phyloP scores from a whole-genome alignment of 2,797 vertebrate genomes.

The Fundulus diaphanus region DNA sequence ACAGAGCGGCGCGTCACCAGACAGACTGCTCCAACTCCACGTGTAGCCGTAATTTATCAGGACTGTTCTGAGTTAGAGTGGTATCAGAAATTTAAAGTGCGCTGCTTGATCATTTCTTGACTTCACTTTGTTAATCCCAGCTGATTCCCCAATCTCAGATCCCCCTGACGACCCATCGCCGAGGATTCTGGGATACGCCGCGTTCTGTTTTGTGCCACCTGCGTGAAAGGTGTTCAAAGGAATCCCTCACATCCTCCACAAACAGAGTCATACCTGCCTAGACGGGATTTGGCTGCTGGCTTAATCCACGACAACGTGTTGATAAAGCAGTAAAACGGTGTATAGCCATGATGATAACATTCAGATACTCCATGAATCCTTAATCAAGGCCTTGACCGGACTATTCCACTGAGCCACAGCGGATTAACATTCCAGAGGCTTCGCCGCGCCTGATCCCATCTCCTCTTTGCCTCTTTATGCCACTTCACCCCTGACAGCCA shows the following conservation, averaged over 20 bases:
- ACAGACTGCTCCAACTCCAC: no score
- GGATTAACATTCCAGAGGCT: constrained; percentile 61
- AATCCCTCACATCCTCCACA: constrained; percentile 11
- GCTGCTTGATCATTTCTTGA: neutral
- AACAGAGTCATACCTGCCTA: constrained; percentile 5
- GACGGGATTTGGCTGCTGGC: constrained; percentile 46
- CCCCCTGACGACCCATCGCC: neutral
- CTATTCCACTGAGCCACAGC: constrained; percentile 30
- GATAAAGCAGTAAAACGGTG: constrained; percentile 59
- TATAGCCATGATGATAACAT: constrained; percentile 53
- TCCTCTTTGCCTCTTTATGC: constrained; percentile 44
- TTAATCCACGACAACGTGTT: constrained; percentile 36
- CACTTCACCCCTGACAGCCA: constrained; percentile 48
- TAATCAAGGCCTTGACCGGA: constrained; percentile 53
- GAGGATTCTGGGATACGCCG: neutral
- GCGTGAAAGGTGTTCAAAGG: constrained; percentile 16
- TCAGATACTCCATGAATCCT: constrained; percentile 65
- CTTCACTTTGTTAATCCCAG: neutral
- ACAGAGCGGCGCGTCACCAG: no score
- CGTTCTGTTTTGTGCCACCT: neutral
- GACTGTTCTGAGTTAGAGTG: neutral
- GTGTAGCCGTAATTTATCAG: no score
- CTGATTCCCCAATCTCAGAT: neutral
- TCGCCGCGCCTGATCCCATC: constrained; percentile 52
- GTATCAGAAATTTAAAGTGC: neutral